phyloP scores from a whole-genome alignment of 2,888 invertebrate genomes.

The Cryptophagus acutangulus region DNA sequence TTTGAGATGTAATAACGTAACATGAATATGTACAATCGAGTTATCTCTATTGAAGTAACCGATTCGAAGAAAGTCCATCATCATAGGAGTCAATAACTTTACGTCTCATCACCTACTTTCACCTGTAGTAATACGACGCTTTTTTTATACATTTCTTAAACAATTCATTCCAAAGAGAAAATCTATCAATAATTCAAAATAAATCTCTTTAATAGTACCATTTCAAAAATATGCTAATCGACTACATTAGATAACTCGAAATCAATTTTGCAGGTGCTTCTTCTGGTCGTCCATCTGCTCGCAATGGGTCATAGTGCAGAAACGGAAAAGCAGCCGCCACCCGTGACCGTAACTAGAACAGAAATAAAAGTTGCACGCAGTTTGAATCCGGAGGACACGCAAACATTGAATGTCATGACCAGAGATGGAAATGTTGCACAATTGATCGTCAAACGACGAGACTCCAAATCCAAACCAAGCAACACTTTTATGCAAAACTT shows the following conservation, averaged over 20 bases:
- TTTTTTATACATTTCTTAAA: background rate
- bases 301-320: constrained; percentile 3
- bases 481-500: constrained; percentile 31
- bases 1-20: constrained; percentile 5
- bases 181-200: background rate
- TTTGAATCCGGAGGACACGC: constrained; percentile 70
- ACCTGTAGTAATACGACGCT: constrained; percentile 14
- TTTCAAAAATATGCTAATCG: too few relatives aligned
- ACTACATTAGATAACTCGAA: too few relatives aligned
- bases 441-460: constrained; percentile 68
- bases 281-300: too few relatives aligned
- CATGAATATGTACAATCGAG: constrained; percentile 3
- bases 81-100: constrained; percentile 22
- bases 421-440: constrained; percentile 72
- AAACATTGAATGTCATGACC: constrained; percentile 71
- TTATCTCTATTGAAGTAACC: constrained; percentile 8
- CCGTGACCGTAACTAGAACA: constrained; percentile 60
- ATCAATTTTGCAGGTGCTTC: constrained; percentile 21
- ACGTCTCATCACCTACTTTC: constrained; percentile 28
- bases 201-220: too few relatives aligned
- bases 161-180: constrained; percentile 1
- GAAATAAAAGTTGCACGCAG: constrained; percentile 73
- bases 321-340: constrained; percentile 41
- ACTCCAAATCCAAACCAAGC: constrained; percentile 46
- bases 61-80: constrained; percentile 19